These are phyloP conservation scores for Athrips mouffetella DNA, from an alignment of 2,888 invertebrate species.

Conservation along the genomic window DNA sequence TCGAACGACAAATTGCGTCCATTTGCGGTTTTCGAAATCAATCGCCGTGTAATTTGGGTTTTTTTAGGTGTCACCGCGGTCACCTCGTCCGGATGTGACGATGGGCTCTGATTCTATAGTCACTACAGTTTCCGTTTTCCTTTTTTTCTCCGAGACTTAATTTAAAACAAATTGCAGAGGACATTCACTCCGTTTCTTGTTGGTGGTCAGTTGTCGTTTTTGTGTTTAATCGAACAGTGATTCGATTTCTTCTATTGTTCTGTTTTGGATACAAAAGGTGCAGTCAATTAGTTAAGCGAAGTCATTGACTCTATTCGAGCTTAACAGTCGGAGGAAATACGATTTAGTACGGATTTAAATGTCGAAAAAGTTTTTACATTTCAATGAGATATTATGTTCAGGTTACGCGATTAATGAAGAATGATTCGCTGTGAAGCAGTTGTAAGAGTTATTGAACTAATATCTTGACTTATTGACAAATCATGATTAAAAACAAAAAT, in stretches of 20 bases:
- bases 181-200: conserved; percentile 49
- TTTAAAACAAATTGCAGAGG: conserved; percentile 61
- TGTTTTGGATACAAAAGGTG: conserved; percentile 38
- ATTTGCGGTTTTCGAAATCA: conserved; percentile 56
- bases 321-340: conserved; percentile 41
- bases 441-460: too few relatives aligned
- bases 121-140: conserved; percentile 38
- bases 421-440: too few relatives aligned
- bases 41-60: conserved; percentile 34
- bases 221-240: conserved; percentile 32
- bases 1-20: conserved; percentile 39
- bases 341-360: conserved; percentile 35
- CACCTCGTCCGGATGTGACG: conserved; percentile 54
- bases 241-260: conserved; percentile 35
- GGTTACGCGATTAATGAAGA: too few relatives aligned
- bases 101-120: conserved; percentile 34
- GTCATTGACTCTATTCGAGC: conserved; percentile 38
- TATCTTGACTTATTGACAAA: too few relatives aligned
- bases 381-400: too few relatives aligned
- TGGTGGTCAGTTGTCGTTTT: conserved; percentile 29
- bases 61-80: conserved; percentile 28
- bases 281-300: conserved; percentile 39
- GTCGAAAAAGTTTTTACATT: too few relatives aligned
- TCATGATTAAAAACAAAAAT: not conserved
- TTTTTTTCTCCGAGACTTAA: conserved; percentile 46